Evolutionary conservation across 2,797 vertebrate genomes (phyloP).

Genomic region (Poeciliopsis turneri): DNA sequence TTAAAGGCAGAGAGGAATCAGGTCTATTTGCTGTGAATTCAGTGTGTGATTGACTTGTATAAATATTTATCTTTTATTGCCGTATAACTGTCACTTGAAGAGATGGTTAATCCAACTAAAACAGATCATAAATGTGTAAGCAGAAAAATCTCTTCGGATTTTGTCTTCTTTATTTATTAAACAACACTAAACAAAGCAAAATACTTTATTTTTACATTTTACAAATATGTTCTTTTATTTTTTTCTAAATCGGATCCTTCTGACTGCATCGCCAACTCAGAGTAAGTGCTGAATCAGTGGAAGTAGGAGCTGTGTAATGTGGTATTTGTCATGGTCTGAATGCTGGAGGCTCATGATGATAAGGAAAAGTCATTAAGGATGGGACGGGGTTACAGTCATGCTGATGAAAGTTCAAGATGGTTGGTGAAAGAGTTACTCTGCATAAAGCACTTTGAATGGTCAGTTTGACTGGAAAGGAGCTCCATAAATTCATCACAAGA

Average conservation of each 20-base stretch:
- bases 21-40: not conserved
- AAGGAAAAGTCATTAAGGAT: slow-evolving; percentile 9
- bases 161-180: not conserved
- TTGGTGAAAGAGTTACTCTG: slow-evolving; percentile 4
- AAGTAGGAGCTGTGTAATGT: slow-evolving; percentile 1
- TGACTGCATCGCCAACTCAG: slow-evolving; percentile 5
- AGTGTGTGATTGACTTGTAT: slow-evolving; percentile 2
- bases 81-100: slow-evolving; percentile 8
- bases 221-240: not conserved
- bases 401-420: slow-evolving; percentile 36
- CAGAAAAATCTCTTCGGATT: not conserved
- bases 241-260: not conserved
- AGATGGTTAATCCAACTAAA: slow-evolving; percentile 26
- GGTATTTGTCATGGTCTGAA: not conserved
- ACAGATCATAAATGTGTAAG: slow-evolving; percentile 20
- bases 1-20: slow-evolving; percentile 4
- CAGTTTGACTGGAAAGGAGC: not conserved
- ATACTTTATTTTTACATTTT: not conserved
- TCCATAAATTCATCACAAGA: not conserved
- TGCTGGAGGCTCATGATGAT: not conserved
- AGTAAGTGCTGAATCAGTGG: slow-evolving; percentile 43
- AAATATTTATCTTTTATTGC: slow-evolving; percentile 30
- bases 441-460: not conserved
- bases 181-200: not conserved
- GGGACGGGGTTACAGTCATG: not conserved